These are phyloP conservation scores for Zaprionus obscuricornis DNA, from an alignment of 2,888 invertebrate genomes.

Conservation along the genomic window DNA sequence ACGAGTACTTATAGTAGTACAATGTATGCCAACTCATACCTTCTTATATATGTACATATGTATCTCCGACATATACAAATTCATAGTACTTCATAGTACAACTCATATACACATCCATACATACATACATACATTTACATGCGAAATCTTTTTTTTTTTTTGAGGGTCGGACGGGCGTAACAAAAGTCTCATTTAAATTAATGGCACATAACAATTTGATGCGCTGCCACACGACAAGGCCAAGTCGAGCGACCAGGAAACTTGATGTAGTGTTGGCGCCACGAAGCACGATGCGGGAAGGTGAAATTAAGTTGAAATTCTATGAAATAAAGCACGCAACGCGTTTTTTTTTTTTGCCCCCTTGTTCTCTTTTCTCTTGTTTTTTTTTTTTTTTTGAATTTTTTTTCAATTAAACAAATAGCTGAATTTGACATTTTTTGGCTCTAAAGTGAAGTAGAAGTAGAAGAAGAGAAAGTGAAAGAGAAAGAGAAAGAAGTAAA, in stretches of 20 bases:
- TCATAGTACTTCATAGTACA: no score
- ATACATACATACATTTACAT: no score
- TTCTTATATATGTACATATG: no score
- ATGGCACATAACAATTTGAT: slow-evolving; percentile 70
- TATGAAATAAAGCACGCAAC: slow-evolving; percentile 5
- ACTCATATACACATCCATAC: no score
- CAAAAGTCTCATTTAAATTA: slow-evolving; percentile 58
- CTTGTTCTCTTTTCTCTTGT: background rate
- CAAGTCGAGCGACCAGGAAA: no score
- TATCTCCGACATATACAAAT: no score
- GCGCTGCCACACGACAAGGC: slow-evolving; percentile 27
- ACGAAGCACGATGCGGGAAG: background rate
- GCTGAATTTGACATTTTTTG: slow-evolving; percentile 73
- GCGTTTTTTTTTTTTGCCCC: slow-evolving; percentile 14
- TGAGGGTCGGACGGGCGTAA: slow-evolving; percentile 11
- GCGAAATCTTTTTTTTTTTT: no score
- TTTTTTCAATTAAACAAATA: slow-evolving; percentile 74
- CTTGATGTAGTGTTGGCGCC: no score
- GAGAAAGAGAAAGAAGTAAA: background rate
- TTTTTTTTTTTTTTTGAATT: slow-evolving; percentile 7
- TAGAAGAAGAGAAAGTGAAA: slow-evolving; percentile 59
- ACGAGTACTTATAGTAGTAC: slow-evolving; percentile 12
- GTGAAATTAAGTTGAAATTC: background rate
- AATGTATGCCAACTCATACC: background rate
- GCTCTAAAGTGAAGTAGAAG: slow-evolving; percentile 35